phyloP scores from a whole-genome alignment of 2,888 invertebrate genomes.

The Drosophila nigritarsus region DNA sequence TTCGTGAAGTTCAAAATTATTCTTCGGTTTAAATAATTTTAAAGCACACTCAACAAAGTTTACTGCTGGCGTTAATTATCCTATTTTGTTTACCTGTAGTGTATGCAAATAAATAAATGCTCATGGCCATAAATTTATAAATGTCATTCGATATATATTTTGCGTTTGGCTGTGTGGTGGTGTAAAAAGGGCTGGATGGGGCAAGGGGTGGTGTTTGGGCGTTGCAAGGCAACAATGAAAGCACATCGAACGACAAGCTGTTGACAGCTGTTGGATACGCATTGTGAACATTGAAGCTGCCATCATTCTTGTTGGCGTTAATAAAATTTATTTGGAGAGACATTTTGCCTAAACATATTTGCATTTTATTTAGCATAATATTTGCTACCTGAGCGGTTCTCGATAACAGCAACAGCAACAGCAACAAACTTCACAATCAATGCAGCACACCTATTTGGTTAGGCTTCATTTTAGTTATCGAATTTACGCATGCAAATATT shows the following conservation, averaged over 20 bases:
- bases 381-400: conserved; percentile 15
- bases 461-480: conserved; percentile 41
- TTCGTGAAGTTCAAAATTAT: neutral
- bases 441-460: conserved; percentile 14
- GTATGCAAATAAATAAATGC: conserved; percentile 26
- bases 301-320: conserved; percentile 47
- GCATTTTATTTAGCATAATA: conserved; percentile 71
- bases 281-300: conserved; percentile 35
- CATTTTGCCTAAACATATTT: conserved; percentile 73
- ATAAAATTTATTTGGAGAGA: conserved; percentile 69
- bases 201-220: too few species aligned
- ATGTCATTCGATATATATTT: conserved; percentile 52
- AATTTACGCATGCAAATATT: conserved; percentile 62
- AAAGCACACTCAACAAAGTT: conserved; percentile 4
- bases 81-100: conserved; percentile 49
- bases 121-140: conserved; percentile 50
- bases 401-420: conserved; percentile 20
- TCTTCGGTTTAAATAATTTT: conserved; percentile 10
- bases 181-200: neutral
- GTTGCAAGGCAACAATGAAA: neutral
- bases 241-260: conserved; percentile 59
- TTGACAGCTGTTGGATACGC: conserved; percentile 73
- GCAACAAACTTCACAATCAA: neutral
- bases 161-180: conserved; percentile 10
- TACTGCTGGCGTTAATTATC: conserved; percentile 55